Evolutionary conservation across 1,140 invertebrate genomes (phyloP).

Genomic region (Zaprionus ornatus): DNA sequence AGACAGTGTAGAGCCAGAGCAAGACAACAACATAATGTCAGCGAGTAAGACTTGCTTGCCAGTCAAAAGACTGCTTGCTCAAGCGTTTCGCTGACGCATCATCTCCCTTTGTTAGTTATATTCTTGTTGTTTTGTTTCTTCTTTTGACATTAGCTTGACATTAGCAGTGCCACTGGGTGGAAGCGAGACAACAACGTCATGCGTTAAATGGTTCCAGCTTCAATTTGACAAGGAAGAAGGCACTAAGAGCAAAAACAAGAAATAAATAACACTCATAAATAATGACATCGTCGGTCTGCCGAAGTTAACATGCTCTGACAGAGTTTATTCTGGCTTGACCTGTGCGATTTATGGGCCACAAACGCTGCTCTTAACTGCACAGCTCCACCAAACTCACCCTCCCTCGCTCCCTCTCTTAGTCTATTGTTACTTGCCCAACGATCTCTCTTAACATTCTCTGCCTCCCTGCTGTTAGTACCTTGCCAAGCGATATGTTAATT

Average conservation of each 20-base stretch:
- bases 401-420: too few species aligned
- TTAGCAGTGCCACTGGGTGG: neutral
- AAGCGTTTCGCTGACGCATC: conserved; percentile 13
- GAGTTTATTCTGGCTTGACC: conserved; percentile 3
- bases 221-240: neutral
- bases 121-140: neutral
- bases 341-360: neutral
- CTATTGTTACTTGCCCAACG: too few species aligned
- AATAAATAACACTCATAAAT: conserved; percentile 9
- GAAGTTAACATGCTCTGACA: conserved; percentile 2
- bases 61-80: conserved; percentile 17
- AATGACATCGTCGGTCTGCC: neutral
- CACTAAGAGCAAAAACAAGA: neutral
- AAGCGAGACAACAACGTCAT: conserved; percentile 7
- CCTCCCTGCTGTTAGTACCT: neutral
- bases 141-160: neutral
- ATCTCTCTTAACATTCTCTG: too few species aligned
- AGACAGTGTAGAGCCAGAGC: neutral
- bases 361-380: neutral
- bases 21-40: neutral
- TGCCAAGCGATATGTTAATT: neutral
- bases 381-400: too few species aligned
- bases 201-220: neutral
- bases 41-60: neutral
- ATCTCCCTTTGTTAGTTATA: neutral